Percentiles rank a stretch among this genome's conserved stretches.
Evolutionary conservation across 2,797 vertebrate genomes (phyloP).

Genomic region (Sebastes taczanowskii): DNA sequence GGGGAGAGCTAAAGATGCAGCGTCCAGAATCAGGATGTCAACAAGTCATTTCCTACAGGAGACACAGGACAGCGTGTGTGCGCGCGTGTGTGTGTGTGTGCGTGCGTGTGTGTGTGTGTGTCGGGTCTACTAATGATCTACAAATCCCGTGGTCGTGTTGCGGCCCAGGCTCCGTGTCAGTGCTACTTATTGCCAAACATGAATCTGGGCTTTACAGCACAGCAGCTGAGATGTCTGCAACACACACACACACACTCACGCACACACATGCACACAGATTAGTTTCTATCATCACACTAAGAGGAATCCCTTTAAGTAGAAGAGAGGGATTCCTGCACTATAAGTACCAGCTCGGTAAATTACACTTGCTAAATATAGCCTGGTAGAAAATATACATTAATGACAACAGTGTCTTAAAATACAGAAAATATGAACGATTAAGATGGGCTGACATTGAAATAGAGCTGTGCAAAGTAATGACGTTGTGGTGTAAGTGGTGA

Average conservation of each 20-base stretch:
- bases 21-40: constrained; percentile 62
- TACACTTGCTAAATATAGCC: constrained; percentile 39
- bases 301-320: constrained; percentile 54
- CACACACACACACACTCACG: neutral
- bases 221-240: constrained; percentile 44
- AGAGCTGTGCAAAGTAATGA: neutral
- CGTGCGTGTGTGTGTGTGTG: neutral
- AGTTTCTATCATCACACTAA: constrained; percentile 46
- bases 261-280: constrained; percentile 22
- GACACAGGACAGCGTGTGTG: constrained; percentile 19
- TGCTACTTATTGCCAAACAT: constrained; percentile 62
- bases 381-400: neutral
- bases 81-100: constrained; percentile 3
- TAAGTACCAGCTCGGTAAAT: constrained; percentile 29
- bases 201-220: constrained; percentile 54
- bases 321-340: constrained; percentile 42
- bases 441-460: neutral
- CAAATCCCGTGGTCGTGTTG: constrained; percentile 65
- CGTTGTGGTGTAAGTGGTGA: neutral
- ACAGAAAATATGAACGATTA: neutral
- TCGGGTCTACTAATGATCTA: constrained; percentile 63
- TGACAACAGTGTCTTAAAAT: neutral
- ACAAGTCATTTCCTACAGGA: constrained; percentile 69
- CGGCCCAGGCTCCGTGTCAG: constrained; percentile 39
- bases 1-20: constrained; percentile 50